Base-by-base conservation (phyloP, 1,140 invertebrate species). In the Penaeus vannamei region DNA sequence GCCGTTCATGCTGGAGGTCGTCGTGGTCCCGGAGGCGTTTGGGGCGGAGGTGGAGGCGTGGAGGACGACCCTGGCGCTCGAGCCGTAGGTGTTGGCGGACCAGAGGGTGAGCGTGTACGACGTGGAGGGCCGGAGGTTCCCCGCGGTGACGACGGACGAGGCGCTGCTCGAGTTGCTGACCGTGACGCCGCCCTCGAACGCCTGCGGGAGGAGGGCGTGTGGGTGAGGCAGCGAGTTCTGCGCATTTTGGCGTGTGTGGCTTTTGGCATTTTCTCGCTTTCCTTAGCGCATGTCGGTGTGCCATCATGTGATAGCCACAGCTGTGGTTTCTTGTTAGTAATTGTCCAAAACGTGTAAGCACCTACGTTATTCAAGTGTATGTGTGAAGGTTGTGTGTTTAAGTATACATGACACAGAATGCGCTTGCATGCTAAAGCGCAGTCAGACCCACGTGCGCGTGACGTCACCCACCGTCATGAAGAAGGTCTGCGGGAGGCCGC, bases 1-100 rank as follows among this genome's bases (percentile, higher is more conserved):
- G 76, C 85, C 85, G 61, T 87, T 87, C 85, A 87, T 87, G 79
- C 85, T 82, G 46, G 82, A 84, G 59, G 64, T 79, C 46, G 82
- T 80, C 0, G 77, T 53, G 29, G 77, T 26, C 14, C 46, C 46
- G 7, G 87, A 77, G 82, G 32, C 53, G 87, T 62, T 79, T 59
- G 87, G 22, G 29, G 83, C 60, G 2, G 87, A 46, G 36, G 87
- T 84, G 66, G 87, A 62, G 72, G 66, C 82, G 26, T 79, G 53
- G 32, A 84, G 20, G 26, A 64, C 66, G 72, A 62, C 42, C 14
- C 87, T 62, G 20, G 36, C 84, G 87, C 87, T 89, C 62, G 69
- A 64, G 69, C 87, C 87, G 60, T 89, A 64, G 29, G 87, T 89
- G 83, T 89, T 89, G 53, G 87, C 87, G 12, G 87, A 89, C 87